phyloP scores from a whole-genome alignment of 2,888 invertebrate species.

The Chrysolina haemoptera region DNA sequence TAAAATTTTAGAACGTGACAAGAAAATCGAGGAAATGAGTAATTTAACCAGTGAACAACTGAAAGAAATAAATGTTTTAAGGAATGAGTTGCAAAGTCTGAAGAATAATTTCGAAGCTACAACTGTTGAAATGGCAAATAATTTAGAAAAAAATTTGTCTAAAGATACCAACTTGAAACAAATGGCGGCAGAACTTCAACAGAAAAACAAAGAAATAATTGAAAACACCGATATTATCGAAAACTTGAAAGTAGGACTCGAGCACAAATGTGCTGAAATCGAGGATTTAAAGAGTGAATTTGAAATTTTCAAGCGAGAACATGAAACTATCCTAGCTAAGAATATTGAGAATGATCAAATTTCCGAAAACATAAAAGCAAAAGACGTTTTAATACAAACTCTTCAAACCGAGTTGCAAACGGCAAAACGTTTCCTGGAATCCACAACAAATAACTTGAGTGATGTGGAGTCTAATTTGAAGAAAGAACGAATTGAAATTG shows the following conservation, averaged over 20 bases:
- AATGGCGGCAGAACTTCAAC: conserved; percentile 34
- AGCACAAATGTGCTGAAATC: conserved; percentile 52
- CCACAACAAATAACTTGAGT: conserved; percentile 60
- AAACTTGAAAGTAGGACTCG: conserved; percentile 56
- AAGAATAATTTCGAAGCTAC: conserved; percentile 30
- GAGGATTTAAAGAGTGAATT: conserved; percentile 56
- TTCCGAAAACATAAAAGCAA: conserved; percentile 30
- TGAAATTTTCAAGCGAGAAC: conserved; percentile 47
- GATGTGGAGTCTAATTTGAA: conserved; percentile 61
- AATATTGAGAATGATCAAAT: conserved; percentile 27
- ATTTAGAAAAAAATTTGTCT: conserved; percentile 41
- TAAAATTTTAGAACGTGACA: conserved; percentile 59
- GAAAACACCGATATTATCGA: conserved; percentile 28
- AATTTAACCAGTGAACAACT: conserved; percentile 31
- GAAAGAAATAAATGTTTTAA: conserved; percentile 40
- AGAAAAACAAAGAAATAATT: conserved; percentile 25
- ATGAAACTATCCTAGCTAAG: conserved; percentile 35
- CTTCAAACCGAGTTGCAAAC: conserved; percentile 65
- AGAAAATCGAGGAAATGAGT: conserved; percentile 67
- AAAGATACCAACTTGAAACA: conserved; percentile 46
- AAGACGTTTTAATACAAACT: conserved; percentile 55
- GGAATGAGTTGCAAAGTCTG: conserved; percentile 47
- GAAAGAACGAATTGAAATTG: conserved; percentile 65
- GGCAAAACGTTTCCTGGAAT: conserved; percentile 63
- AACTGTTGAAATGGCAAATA: conserved; percentile 34